Base-by-base conservation (phyloP, 2,797 vertebrate genomes). In the Cyprinodon diabolis region DNA sequence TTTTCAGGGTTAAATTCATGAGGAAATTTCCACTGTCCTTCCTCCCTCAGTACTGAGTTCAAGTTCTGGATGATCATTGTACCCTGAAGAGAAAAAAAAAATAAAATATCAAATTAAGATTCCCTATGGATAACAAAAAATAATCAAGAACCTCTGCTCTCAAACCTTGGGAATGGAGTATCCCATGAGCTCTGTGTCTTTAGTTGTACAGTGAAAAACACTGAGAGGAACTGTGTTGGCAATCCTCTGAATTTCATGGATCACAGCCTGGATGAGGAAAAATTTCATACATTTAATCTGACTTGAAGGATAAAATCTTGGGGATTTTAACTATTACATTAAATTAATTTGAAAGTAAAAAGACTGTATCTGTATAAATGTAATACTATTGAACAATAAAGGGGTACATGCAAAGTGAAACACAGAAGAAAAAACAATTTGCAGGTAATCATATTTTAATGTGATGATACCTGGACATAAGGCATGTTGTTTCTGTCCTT, bases 151-250 rank as follows among this genome's bases (percentile, higher is more conserved):
- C 7, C 4, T 12, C 11, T 17, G 43, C 12, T 9, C 30, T 67
- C 56, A 86, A 78, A 94, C 95, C 90, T 89, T 94, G 12, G 95
- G 95, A 63, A 96, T 94, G 21, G 82, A 87, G 80, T 92, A 95
- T 71, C 94, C 95, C 90, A 93, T 93, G n/a, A 96, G 78, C 77
- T 93, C 87, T 35, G 94, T 95, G 85, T 95, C 92, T 74, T 71
- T 91, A 2, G 89, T 93, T 0, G 94, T 93, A 25, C 69, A 75
- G 81, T 96, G 95, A 37, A 91, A 92, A 19, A 94, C 82, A 15
- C 94, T 93, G 25, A 95, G 89, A 1, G 95, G 95, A 4, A 89
- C 86, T 0, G 92, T 92, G 87, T 90, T 93, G 21, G 92, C 87
- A 0, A 93, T 12, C 9, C 94, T 92, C 87, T 94, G 95, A 25